Percentiles rank a stretch among this genome's conserved stretches.
These are phyloP conservation scores for Dicyrtomina minuta DNA, from an alignment of 2,888 invertebrate species.

Conservation along the genomic window DNA sequence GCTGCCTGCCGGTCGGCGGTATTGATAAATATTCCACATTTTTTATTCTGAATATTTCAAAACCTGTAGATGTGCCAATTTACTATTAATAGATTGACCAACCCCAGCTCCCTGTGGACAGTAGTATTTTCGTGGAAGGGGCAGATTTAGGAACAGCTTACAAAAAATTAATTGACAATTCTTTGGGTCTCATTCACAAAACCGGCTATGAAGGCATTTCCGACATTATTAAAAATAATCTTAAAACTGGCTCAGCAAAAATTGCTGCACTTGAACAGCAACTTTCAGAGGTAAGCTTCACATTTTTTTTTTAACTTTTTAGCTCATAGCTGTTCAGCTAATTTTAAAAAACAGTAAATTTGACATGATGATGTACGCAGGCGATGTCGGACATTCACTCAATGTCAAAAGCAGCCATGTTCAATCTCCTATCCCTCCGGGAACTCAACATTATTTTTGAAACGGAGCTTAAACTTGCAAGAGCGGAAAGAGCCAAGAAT, in stretches of 20 bases:
- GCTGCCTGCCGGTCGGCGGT: too few species aligned
- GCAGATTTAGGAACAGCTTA: conserved; percentile 38
- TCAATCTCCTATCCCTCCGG: conserved; percentile 28
- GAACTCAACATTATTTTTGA: conserved; percentile 22
- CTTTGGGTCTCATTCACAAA: conserved; percentile 25
- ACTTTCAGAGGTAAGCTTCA: conserved; percentile 42
- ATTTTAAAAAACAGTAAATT: neutral
- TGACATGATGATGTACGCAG: conserved; percentile 1
- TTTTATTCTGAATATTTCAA: too few species aligned
- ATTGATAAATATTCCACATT: too few species aligned
- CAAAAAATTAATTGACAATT: conserved; percentile 39
- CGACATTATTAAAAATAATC: neutral
- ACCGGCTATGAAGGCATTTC: neutral
- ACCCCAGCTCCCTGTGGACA: conserved; percentile 46
- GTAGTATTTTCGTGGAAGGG: conserved; percentile 31
- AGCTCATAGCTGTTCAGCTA: too few species aligned
- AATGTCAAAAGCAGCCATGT: conserved; percentile 24
- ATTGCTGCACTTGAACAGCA: conserved; percentile 44
- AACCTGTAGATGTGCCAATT: too few species aligned
- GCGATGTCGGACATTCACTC: conserved; percentile 22
- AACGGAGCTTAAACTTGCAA: neutral
- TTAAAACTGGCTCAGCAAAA: conserved; percentile 8
- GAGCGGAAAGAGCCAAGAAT: neutral
- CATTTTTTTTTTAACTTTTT: neutral
- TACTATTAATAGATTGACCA: conserved; percentile 49